Conservation (phyloP, 2,797 vertebrate genomes). For the Tenualosa thibaudeaui region DNA sequence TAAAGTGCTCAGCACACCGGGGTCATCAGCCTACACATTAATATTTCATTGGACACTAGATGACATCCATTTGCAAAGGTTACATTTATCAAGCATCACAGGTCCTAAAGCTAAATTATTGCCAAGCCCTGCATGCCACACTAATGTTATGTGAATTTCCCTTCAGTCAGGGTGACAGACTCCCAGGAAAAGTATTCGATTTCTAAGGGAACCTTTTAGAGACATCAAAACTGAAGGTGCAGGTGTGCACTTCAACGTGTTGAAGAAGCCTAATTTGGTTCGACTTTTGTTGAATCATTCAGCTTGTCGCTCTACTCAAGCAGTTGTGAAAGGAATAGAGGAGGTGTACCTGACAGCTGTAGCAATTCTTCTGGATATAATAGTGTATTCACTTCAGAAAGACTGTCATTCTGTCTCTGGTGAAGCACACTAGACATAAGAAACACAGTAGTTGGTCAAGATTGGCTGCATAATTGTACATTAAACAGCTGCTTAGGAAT, state of each 20-base stretch:
- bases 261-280: background rate
- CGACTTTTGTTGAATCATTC: background rate
- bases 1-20: constrained; percentile 10
- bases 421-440: background rate
- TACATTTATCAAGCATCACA: constrained; percentile 46
- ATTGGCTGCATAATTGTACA: constrained; percentile 37
- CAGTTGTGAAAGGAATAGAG: background rate
- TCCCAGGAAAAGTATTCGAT: background rate
- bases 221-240: background rate
- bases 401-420: background rate
- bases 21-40: constrained; percentile 46
- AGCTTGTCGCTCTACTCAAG: background rate
- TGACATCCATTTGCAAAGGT: constrained; percentile 47
- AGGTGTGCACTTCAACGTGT: background rate
- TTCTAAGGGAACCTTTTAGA: background rate
- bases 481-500: constrained; percentile 45
- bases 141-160: background rate
- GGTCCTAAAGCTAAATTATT: constrained; percentile 44
- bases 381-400: background rate
- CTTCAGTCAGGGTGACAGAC: background rate
- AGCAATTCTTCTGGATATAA: background rate
- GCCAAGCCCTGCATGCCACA: background rate
- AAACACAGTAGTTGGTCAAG: constrained; percentile 3
- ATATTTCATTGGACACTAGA: constrained; percentile 44
- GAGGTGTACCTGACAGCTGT: constrained; percentile 1